Evolutionary conservation across 2,113 vertebrate genomes (phyloP).

Genomic region (Rattus rattus): DNA sequence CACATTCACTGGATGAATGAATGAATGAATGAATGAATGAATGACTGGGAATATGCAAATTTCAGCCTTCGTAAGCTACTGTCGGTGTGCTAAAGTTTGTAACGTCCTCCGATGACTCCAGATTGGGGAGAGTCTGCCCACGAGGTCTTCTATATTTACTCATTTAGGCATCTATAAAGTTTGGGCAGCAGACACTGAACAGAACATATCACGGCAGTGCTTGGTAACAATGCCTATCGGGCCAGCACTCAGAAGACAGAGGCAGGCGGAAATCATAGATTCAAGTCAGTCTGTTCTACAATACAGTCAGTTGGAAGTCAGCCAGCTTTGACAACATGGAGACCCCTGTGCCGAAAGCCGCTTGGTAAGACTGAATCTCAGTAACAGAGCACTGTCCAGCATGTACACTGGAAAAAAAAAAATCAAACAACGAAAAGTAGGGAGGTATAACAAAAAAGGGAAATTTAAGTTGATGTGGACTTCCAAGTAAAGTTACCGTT

Average conservation of each 20-base stretch:
- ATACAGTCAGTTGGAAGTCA: not conserved
- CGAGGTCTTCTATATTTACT: not conserved
- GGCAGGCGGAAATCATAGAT: not conserved
- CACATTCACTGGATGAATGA: too few species aligned
- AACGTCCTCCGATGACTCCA: not conserved
- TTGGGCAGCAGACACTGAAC: not conserved
- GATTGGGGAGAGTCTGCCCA: not conserved
- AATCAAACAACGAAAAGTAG: not conserved
- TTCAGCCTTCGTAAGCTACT: not conserved
- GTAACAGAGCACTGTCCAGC: not conserved
- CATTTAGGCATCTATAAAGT: not conserved
- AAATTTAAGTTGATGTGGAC: not conserved
- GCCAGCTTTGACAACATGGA: not conserved
- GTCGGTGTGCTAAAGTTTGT: not conserved
- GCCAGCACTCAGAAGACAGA: not conserved
- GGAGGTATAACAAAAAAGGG: not conserved
- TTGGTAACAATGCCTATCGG: not conserved
- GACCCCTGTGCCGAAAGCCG: not conserved
- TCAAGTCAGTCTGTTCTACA: not conserved
- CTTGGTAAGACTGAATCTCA: too few species aligned
- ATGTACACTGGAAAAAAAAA: not conserved
- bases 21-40: too few species aligned
- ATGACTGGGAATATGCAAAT: not conserved
- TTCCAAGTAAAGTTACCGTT: conserved; percentile 47
- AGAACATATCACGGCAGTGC: not conserved